Evolutionary conservation across 2,113 vertebrate species (phyloP), one percentile per base, ranked within the genome.

Genomic region (Mesoclemmys tuberculata): DNA sequence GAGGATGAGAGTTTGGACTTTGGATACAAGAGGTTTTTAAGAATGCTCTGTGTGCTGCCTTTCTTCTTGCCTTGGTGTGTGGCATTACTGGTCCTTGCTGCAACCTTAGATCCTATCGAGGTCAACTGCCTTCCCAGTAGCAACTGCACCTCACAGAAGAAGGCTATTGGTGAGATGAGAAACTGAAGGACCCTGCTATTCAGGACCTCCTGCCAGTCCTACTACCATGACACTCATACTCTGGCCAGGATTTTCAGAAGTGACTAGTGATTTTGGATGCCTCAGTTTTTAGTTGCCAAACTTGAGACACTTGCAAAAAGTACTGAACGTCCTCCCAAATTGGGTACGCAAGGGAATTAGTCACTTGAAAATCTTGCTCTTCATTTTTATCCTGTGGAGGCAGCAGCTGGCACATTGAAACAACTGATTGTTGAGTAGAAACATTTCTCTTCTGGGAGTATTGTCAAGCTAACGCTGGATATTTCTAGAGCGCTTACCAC

Each of bases 341-440:
- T 88, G 83, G 83, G 87, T 10, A 96, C 87, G 44, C 64, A 86
- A 86, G 93, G 93, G 84, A 96, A 88, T 82, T 91, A 88, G 93
- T 94, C 74, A 90, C 87, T 91, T 84, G 56, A 91, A 95, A 96
- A 91, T 68, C 94, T 93, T 77, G 82, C 85, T 91, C 82, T 86
- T 89, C 93, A 90, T 85, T 94, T 93, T 90, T 94, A 82, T 84
- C 95, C 78, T 86, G 46, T 84, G 64, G 64, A 54, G 48, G 21
- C 21, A 75, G 84, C 21, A 90, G 56, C 92, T 24, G 58, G 93
- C 89, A 86, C 54, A 11, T 12, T 94, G 94, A 92, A 96, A 58
- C 74, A 94, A 48, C 90, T 94, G 77, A 80, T 89, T 85, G 10
- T 81, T 85, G n/a, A 52, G 80, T 82, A 90, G 19, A 31, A 41